phyloP scores from a whole-genome alignment of 64 coral and sea anemone genomes.

The Hydrozoanthus tunicans region DNA sequence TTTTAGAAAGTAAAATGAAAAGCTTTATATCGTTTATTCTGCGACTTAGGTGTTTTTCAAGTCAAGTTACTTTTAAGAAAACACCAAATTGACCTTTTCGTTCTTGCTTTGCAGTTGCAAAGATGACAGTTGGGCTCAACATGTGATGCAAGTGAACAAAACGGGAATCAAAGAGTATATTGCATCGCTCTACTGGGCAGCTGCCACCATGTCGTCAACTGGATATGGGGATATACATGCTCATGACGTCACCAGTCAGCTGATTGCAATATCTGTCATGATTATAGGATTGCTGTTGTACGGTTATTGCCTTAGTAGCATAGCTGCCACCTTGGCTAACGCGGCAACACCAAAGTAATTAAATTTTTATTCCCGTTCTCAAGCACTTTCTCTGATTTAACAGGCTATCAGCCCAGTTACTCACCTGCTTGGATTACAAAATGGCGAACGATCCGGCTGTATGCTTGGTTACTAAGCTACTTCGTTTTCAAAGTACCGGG shows the following conservation, averaged over 20 bases:
- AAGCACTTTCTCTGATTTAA: no score
- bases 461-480: no score
- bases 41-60: not conserved
- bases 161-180: slow-evolving; percentile 66
- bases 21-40: not conserved
- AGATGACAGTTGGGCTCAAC: slow-evolving; percentile 68
- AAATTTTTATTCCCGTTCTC: not conserved
- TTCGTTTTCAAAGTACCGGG: no score
- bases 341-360: slow-evolving; percentile 80
- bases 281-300: slow-evolving; percentile 79
- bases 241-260: slow-evolving; percentile 68
- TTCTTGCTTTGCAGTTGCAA: slow-evolving; percentile 9
- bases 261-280: slow-evolving; percentile 75
- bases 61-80: not conserved
- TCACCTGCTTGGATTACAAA: no score
- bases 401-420: no score
- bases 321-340: slow-evolving; percentile 88
- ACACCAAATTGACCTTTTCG: not conserved
- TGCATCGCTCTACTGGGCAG: slow-evolving; percentile 83
- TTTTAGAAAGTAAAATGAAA: no score
- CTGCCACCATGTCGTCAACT: slow-evolving; percentile 90
- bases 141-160: slow-evolving; percentile 23
- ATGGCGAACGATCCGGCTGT: no score
- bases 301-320: slow-evolving; percentile 88
- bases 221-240: slow-evolving; percentile 96